Evolutionary conservation across 2,797 vertebrate species (phyloP).

Genomic region (Myotis findleyi): DNA sequence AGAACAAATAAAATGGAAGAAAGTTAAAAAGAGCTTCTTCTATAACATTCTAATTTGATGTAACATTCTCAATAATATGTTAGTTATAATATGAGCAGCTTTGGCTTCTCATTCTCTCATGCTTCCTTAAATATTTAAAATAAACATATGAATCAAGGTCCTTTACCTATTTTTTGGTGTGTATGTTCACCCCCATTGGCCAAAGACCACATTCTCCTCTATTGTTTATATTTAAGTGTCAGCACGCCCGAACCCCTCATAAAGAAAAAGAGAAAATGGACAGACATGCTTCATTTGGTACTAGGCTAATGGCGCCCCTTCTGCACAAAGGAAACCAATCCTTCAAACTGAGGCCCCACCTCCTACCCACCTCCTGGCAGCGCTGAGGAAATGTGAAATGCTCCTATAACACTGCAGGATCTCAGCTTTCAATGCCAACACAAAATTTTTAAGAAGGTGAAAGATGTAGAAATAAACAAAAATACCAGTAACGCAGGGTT

Average conservation of each 20-base stretch:
- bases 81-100: not conserved
- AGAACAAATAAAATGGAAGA: not conserved
- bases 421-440: not conserved
- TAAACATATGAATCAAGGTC: not conserved
- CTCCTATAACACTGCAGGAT: not conserved
- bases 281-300: not conserved
- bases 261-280: not conserved
- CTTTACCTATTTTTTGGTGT: not conserved
- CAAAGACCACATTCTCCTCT: not conserved
- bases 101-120: not conserved
- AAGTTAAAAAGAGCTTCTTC: not conserved
- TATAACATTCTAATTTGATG: not conserved
- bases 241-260: not conserved
- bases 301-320: not conserved
- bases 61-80: not conserved
- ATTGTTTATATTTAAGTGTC: not conserved
- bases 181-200: not conserved
- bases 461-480: not conserved
- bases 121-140: constrained; percentile 23
- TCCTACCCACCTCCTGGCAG: not conserved
- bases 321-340: not conserved
- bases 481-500: not conserved
- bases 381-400: not conserved
- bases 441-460: not conserved
- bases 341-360: not conserved